Evolutionary conservation across 2,797 vertebrate genomes (phyloP).

Genomic region (Protonibea diacanthus): DNA sequence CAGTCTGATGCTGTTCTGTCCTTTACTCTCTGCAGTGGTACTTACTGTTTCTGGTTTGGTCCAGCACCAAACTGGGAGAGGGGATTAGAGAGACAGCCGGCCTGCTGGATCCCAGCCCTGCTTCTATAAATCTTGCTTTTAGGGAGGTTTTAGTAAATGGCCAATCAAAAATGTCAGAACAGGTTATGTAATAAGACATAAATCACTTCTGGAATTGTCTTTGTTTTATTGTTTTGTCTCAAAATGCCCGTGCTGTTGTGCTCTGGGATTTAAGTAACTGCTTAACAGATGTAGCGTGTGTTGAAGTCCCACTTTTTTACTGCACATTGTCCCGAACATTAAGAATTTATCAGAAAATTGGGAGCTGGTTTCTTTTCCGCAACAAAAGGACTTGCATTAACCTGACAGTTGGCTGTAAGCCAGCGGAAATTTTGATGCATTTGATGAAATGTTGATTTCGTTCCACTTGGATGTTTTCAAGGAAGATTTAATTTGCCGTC

Average conservation of each 20-base stretch:
- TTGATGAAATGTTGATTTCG: neutral
- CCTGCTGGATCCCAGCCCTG: conserved; percentile 45
- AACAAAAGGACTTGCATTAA: neutral
- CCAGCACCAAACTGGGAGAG: conserved; percentile 53
- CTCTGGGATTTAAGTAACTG: neutral
- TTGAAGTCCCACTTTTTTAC: neutral
- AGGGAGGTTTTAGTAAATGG: conserved; percentile 47
- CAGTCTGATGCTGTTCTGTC: conserved; percentile 26
- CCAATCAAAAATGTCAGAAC: conserved; percentile 48
- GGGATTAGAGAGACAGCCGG: conserved; percentile 50
- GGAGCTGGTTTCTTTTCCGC: neutral
- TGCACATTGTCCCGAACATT: neutral
- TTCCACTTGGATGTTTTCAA: neutral
- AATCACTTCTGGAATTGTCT: conserved; percentile 35
- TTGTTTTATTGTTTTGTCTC: conserved; percentile 25
- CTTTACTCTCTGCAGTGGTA: conserved; percentile 31
- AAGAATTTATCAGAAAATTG: neutral
- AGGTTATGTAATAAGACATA: conserved; percentile 51
- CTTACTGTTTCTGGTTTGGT: conserved; percentile 40
- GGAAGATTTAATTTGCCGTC: neutral
- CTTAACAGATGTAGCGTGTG: neutral
- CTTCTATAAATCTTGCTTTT: conserved; percentile 49
- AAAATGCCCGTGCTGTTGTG: neutral
- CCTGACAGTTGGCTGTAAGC: neutral
- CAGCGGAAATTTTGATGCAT: neutral